Conservation (phyloP, 2,797 vertebrate genomes). For the Triplophysa yarkandensis region DNA sequence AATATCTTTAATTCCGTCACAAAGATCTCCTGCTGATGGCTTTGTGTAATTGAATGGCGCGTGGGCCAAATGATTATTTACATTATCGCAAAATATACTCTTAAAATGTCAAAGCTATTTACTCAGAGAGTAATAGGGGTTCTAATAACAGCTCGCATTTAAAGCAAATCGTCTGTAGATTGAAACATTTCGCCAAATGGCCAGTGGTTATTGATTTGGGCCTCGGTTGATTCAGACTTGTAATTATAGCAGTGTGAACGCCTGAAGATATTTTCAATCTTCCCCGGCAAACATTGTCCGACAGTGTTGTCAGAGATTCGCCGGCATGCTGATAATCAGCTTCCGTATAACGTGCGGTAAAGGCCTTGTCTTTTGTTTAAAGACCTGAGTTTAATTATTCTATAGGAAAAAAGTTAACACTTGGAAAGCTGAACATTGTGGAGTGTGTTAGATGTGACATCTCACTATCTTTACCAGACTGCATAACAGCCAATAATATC, state of each 20-base stretch:
- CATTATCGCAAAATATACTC: slow-evolving; percentile 20
- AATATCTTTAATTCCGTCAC: slow-evolving; percentile 23
- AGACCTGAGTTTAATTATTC: background rate
- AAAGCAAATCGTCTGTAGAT: slow-evolving; percentile 48
- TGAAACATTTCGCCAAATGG: slow-evolving; percentile 54
- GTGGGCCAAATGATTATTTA: slow-evolving; percentile 44
- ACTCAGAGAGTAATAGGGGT: slow-evolving; percentile 31
- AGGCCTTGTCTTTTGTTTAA: slow-evolving; percentile 25
- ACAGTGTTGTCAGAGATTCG: slow-evolving; percentile 22
- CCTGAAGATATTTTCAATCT: slow-evolving; percentile 51
- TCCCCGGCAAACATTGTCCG: slow-evolving; percentile 43
- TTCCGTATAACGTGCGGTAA: background rate
- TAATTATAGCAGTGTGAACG: slow-evolving; percentile 51
- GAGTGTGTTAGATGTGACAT: slow-evolving; percentile 1
- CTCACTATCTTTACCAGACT: background rate
- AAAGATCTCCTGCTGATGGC: slow-evolving; percentile 36
- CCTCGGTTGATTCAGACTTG: slow-evolving; percentile 47
- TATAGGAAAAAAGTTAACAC: background rate
- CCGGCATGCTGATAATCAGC: slow-evolving; percentile 22
- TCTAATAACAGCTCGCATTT: slow-evolving; percentile 40
- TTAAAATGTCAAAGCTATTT: slow-evolving; percentile 47
- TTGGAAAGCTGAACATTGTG: background rate
- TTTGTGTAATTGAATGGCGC: slow-evolving; percentile 23
- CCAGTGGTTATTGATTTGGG: slow-evolving; percentile 55
- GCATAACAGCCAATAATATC: background rate